Percentiles rank a stretch among this genome's conserved stretches.
phyloP scores from a whole-genome alignment of 2,888 invertebrate genomes.

The Aleiodes leptofemur region DNA sequence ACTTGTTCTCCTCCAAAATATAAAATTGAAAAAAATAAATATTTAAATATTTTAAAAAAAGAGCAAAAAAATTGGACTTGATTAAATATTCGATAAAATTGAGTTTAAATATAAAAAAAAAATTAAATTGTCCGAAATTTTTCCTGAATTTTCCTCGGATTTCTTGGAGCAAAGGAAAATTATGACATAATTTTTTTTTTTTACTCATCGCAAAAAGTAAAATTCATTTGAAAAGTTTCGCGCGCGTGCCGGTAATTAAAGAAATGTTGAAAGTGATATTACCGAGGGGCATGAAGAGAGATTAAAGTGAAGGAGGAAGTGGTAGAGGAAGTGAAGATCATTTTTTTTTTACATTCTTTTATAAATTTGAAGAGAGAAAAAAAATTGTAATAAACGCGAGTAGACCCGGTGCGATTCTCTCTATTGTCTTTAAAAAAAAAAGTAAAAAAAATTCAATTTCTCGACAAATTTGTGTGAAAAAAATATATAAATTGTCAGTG shows the following conservation, averaged over 20 bases:
- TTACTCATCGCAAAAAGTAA: not conserved
- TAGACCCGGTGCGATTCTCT: slow-evolving; percentile 7
- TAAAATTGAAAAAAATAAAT: not conserved
- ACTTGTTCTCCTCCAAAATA: not conserved
- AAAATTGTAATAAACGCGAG: slow-evolving; percentile 24
- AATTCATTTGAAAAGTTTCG: slow-evolving; percentile 21
- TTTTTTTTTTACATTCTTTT: slow-evolving; percentile 3
- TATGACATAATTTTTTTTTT: slow-evolving; percentile 32
- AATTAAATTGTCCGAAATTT: too few species aligned
- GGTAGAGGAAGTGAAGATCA: slow-evolving; percentile 16
- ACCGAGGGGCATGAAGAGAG: slow-evolving; percentile 42
- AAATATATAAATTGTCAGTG: slow-evolving; percentile 3
- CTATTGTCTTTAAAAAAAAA: not conserved
- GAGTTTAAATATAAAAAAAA: too few species aligned
- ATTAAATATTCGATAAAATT: not conserved
- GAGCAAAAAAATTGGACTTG: not conserved
- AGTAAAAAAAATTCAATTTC: not conserved
- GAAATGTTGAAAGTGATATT: slow-evolving; percentile 42
- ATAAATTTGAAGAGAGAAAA: not conserved
- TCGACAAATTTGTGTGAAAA: slow-evolving; percentile 11
- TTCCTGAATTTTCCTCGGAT: too few species aligned
- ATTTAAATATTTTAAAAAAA: too few species aligned
- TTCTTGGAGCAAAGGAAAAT: not conserved
- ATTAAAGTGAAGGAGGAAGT: slow-evolving; percentile 32
- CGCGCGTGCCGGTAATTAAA: slow-evolving; percentile 36